Percentiles rank a stretch among this genome's conserved stretches.
Conservation (phyloP, 2,113 vertebrate species). For the Bufo bufo region DNA sequence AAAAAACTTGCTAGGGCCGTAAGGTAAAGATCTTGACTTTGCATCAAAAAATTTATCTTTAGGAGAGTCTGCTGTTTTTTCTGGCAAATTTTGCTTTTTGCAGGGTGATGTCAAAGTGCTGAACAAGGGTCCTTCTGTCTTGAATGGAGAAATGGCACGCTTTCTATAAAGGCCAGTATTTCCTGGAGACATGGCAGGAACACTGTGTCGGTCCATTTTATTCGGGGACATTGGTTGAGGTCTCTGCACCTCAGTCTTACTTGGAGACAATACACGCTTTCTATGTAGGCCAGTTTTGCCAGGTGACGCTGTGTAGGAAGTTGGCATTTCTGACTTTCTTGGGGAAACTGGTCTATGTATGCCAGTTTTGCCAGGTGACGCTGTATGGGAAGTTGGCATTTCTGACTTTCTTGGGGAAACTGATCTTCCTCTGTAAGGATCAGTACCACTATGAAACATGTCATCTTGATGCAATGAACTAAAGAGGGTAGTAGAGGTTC, state of each 20-base stretch:
- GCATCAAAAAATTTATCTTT: conserved; percentile 43
- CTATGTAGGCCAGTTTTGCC: not conserved
- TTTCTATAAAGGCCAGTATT: not conserved
- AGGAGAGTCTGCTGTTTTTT: not conserved
- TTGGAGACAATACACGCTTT: not conserved
- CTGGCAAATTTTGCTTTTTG: conserved; percentile 39
- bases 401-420: conserved; percentile 27
- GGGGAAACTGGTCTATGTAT: not conserved
- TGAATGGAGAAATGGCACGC: conserved; percentile 62
- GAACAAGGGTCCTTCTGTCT: conserved; percentile 5
- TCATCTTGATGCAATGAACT: not conserved
- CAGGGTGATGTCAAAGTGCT: conserved; percentile 54
- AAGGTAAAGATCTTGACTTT: conserved; percentile 33
- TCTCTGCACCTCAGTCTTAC: not conserved
- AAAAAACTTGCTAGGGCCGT: conserved; percentile 63
- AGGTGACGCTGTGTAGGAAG: not conserved
- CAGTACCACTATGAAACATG: not conserved
- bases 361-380: not conserved
- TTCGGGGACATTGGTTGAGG: conserved; percentile 11
- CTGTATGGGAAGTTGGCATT: not conserved
- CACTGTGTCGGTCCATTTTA: not conserved
- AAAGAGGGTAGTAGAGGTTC: conserved; percentile 29
- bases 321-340: not conserved
- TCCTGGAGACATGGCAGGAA: not conserved
- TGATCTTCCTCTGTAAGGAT: not conserved